Conservation (phyloP, 2,888 invertebrate genomes). For the Resseliella maxima region DNA sequence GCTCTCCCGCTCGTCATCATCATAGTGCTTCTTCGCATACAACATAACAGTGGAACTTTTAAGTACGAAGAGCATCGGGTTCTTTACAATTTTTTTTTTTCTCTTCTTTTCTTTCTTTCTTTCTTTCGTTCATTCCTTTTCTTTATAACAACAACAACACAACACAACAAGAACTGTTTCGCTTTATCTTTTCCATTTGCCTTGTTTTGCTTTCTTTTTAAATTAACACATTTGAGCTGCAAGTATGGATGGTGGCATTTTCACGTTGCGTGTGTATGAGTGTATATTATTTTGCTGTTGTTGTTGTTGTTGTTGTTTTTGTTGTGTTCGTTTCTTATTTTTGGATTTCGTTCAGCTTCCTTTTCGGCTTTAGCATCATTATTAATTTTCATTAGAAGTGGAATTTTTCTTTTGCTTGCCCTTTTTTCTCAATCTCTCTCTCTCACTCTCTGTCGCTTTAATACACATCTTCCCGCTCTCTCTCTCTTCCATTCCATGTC, state of each 20-base stretch:
- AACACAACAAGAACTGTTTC: conserved; percentile 1
- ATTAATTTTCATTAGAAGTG: conserved; percentile 53
- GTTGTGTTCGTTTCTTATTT: neutral
- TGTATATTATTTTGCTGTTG: neutral
- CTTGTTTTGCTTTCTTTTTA: conserved; percentile 51
- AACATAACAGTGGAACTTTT: neutral
- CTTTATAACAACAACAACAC: neutral
- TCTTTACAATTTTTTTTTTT: neutral
- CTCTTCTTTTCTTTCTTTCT: neutral
- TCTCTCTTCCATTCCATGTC: neutral
- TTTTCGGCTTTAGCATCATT: conserved; percentile 52
- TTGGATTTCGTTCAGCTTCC: conserved; percentile 31
- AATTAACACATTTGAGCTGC: conserved; percentile 39
- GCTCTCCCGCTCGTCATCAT: conserved; percentile 15
- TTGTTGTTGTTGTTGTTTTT: conserved; percentile 15
- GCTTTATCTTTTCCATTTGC: conserved; percentile 37
- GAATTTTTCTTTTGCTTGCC: conserved; percentile 34
- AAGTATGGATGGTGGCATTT: conserved; percentile 26
- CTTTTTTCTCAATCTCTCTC: neutral
- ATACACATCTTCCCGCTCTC: no score
- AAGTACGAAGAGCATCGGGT: conserved; percentile 22
- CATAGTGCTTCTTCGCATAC: conserved; percentile 20
- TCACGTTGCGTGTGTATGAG: neutral
- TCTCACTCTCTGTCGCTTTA: no score
- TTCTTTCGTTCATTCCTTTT: neutral